phyloP scores from a whole-genome alignment of 1,140 invertebrate species.

The Atopsyche davidsoni region DNA sequence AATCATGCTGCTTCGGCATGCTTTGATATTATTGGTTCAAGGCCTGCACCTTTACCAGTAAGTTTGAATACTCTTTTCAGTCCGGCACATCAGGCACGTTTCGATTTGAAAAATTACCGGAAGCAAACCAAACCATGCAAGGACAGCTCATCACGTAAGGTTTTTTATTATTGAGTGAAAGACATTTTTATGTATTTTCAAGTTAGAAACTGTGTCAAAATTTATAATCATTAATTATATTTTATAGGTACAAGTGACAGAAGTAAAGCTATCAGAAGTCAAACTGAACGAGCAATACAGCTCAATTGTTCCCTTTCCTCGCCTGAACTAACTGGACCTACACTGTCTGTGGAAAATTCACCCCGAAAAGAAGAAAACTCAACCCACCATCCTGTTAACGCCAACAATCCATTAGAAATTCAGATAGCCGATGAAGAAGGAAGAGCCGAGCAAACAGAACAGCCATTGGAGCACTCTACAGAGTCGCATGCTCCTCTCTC shows the following conservation, averaged over 20 bases:
- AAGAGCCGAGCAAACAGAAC: not conserved
- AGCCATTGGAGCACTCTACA: conserved; percentile 8
- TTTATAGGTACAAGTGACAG: conserved; percentile 15
- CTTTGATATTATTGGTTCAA: conserved; percentile 21
- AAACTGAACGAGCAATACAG: conserved; percentile 6
- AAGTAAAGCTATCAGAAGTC: not conserved
- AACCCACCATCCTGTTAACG: not conserved
- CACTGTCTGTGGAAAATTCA: not conserved
- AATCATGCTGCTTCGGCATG: conserved; percentile 14
- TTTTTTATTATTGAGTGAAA: conserved; percentile 8
- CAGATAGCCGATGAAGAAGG: not conserved
- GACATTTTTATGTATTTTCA: conserved; percentile 3
- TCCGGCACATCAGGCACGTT: conserved; percentile 14
- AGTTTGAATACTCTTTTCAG: conserved; percentile 27
- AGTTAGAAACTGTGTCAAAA: conserved; percentile 6
- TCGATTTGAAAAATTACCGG: conserved; percentile 6
- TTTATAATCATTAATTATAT: not conserved
- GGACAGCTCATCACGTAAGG: conserved; percentile 15
- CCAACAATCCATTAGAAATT: not conserved
- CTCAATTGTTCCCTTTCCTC: conserved; percentile 23
- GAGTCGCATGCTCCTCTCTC: not conserved
- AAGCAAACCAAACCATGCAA: conserved; percentile 19
- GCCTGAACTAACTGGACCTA: conserved; percentile 20
- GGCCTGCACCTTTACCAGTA: conserved; percentile 19
- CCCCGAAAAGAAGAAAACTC: not conserved